phyloP scores from a whole-genome alignment of 2,113 vertebrate species.

The Catharus minimus region DNA sequence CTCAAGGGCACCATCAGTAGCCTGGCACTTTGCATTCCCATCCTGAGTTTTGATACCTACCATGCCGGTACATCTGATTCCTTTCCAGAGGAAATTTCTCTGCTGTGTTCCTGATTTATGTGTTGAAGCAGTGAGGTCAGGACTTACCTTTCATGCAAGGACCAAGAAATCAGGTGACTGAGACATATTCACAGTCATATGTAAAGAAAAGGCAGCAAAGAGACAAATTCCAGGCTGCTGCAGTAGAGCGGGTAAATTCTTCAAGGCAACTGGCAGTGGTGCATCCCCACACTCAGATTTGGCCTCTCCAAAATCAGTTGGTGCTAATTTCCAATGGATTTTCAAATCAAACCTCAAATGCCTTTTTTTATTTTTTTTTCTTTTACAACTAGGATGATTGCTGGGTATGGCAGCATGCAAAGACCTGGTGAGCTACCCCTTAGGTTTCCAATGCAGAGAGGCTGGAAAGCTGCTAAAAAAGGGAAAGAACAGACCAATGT shows the following conservation, averaged over 20 bases:
- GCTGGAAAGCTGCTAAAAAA: neutral
- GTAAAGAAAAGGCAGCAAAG: neutral
- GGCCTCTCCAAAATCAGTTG: neutral
- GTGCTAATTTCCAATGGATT: neutral
- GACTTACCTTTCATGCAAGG: neutral
- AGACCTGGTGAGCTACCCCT: rapidly evolving
- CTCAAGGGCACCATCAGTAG: neutral
- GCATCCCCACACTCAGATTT: rapidly evolving
- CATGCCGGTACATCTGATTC: neutral
- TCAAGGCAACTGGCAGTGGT: neutral
- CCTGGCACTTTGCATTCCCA: neutral
- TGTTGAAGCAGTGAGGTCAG: neutral
- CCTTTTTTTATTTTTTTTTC: neutral
- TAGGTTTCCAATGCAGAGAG: neutral
- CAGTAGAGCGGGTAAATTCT: neutral
- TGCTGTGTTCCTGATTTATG: neutral
- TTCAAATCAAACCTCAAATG: neutral
- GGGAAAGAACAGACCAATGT: neutral
- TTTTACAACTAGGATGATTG: neutral
- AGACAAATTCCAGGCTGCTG: neutral
- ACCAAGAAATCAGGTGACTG: neutral
- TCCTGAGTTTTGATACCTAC: neutral
- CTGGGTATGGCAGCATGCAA: neutral
- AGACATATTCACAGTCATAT: neutral
- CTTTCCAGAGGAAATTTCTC: neutral